Base-by-base conservation (phyloP, 2,888 invertebrate species). In the Thymelicus lineola region DNA sequence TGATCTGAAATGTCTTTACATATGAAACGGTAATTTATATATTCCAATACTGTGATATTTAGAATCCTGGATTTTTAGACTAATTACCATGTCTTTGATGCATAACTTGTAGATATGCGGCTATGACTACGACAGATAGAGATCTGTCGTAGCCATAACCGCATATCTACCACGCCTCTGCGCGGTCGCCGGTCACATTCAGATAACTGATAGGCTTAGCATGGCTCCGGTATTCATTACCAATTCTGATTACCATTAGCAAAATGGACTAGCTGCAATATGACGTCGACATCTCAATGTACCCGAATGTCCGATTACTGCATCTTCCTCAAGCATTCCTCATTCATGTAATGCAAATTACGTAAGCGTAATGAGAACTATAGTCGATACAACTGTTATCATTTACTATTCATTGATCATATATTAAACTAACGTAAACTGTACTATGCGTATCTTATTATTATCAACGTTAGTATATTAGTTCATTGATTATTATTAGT, bases 201-300 rank as follows among this genome's bases (percentile, higher is more conserved):
- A 57, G 57, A 46, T 57, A 65, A 42, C 65, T 64, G 28, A 28
- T 64, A 65, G 65, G 65, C 57, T 58, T 65, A 58, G 65, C 7
- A 46, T 28, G 57, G 20, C 42, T 45, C 28, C 36, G 48, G 28
- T 46, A 55, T 67, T 67, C 60, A 67, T 67, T 67, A 67, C 60
- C 28, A 61, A 61, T 67, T 67, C 67, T 53, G 50, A 67, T 67
- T 67, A 60, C 59, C 50, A 20, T 60, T 67, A 60, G 53, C 20
- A 28, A 67, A 68, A 36, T 38, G 53, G 61, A 57, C 36, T 57
- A 38, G 12, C 46, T 68, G 46, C 57, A 62, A 57, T 57, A 55
- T 55, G 53, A 60, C 57, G 46, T 46, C 55, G 17, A 20, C 48
- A 46, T 46, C 46, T 57, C 53, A 68, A 35, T 67, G 38, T 55